These are phyloP conservation scores for Crossaster papposus DNA, from an alignment of 53 echinoderm and acorn worm species.

Conservation along the genomic window DNA sequence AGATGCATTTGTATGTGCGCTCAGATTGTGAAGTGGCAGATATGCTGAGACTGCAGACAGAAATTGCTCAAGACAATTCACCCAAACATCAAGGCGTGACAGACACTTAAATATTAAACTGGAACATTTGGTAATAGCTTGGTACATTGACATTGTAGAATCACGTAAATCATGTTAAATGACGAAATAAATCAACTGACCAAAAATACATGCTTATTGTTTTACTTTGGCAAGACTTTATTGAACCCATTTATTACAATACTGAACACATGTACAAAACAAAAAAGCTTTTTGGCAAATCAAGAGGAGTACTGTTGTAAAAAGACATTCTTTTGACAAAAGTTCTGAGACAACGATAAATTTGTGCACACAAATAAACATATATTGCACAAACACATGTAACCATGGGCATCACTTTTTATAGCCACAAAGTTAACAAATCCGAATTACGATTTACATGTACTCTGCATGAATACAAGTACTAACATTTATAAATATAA, in stretches of 20 bases:
- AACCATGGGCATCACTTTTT: background rate
- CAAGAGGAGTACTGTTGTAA: background rate
- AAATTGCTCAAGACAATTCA: background rate
- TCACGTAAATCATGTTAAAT: too few relatives aligned
- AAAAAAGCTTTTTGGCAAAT: background rate
- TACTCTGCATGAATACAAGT: background rate
- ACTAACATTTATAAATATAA: background rate
- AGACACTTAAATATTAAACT: background rate
- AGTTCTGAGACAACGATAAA: too few relatives aligned
- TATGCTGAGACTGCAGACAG: background rate
- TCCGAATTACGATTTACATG: background rate
- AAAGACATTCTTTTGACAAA: background rate
- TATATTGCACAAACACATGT: too few relatives aligned
- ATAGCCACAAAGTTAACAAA: background rate
- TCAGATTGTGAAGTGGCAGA: slow-evolving; percentile 36
- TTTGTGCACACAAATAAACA: too few relatives aligned
- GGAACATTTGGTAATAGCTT: background rate
- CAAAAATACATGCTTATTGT: background rate
- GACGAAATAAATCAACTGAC: background rate
- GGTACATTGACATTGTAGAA: too few relatives aligned
- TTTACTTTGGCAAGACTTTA: slow-evolving; percentile 16
- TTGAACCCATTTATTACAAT: background rate
- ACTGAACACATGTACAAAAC: background rate
- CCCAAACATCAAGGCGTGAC: too few relatives aligned
- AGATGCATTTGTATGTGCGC: slow-evolving; percentile 57